phyloP scores from a whole-genome alignment of 2,888 invertebrate species.

The Pocota personata region DNA sequence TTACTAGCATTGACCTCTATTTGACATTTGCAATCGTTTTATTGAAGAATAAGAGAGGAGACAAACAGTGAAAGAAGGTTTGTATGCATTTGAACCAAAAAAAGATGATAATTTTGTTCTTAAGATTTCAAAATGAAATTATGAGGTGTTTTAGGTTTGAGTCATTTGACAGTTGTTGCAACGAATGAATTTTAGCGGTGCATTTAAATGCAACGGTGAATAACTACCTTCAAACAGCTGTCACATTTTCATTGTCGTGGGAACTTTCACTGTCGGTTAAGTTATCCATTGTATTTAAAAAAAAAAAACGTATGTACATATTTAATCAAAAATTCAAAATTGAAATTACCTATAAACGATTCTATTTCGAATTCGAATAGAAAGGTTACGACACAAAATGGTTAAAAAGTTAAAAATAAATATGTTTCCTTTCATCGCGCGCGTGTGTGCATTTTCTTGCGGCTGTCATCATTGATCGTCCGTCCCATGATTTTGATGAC shows the following conservation, averaged over 20 bases:
- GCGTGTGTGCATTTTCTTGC: constrained; percentile 30
- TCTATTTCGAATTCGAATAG: constrained; percentile 17
- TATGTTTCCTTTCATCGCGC: constrained; percentile 4
- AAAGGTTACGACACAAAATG: constrained; percentile 14
- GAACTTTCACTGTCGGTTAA: constrained; percentile 46
- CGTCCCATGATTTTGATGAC: constrained; percentile 4
- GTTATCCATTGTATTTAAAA: neutral
- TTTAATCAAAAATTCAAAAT: neutral
- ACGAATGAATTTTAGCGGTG: constrained; percentile 42
- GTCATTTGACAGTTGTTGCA: constrained; percentile 28
- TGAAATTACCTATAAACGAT: neutral
- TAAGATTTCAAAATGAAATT: neutral
- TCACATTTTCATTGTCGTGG: constrained; percentile 14
- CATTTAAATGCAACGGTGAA: constrained; percentile 59
- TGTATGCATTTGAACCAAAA: constrained; percentile 35
- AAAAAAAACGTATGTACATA: neutral
- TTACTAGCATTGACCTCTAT: constrained; percentile 81
- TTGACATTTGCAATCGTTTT: constrained; percentile 79
- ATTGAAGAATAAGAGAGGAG: constrained; percentile 53
- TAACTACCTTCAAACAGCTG: constrained; percentile 31
- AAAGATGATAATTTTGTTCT: neutral
- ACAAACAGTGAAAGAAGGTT: constrained; percentile 57
- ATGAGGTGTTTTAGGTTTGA: neutral
- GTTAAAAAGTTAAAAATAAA: constrained; percentile 10
- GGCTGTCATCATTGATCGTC: constrained; percentile 4